Base-by-base conservation (phyloP, 2,797 vertebrate genomes). In the Taenioides sp. region DNA sequence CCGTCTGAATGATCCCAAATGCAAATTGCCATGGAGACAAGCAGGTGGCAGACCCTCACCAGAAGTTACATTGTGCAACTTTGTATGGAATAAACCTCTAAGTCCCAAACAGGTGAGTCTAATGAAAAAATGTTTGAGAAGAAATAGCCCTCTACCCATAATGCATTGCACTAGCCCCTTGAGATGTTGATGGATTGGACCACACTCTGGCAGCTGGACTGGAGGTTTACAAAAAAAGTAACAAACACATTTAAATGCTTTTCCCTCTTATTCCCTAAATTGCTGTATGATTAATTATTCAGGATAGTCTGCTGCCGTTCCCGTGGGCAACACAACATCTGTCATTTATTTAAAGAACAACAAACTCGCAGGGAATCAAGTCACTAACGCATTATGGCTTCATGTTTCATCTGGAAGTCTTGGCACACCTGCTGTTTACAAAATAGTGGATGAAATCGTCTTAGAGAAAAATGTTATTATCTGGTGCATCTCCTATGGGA, bases 251-350 rank as follows among this genome's bases (percentile, higher is more conserved):
- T 81, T 79, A 84, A 89, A 87, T 88, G 86, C 84, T 81, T 86
- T 82, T 85, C 85, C 77, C 65, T 73, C 74, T 71, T 40, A 76
- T 34, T 75, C 83, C 85, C 86, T 11, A 80, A 88, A 86, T 89
- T 84, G 72, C 71, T 73, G 85, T 67, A 76, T 73, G 84, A 90
- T 93, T 88, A 91, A 92, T 92, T 89, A 91, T 91, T 91, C 84
- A 91, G 81, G 62, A 7, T 31, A 71, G 70, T 77, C 77, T 75
- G 86, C 69, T 27, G 65, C 61, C 6, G n/a, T 85, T 83, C 83
- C 86, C 40, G 72, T 61, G 79, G 88, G 79, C 72, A 88, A 80
- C 84, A 76, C 75, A 89, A 85, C 89, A 91, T 89, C 90, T 92
- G 89, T 78, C 87, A 85, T 86, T 89, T 88, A 87, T 85, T 87